Evolutionary conservation across 2,888 invertebrate species (phyloP).

Genomic region (Mycalesis mineus): DNA sequence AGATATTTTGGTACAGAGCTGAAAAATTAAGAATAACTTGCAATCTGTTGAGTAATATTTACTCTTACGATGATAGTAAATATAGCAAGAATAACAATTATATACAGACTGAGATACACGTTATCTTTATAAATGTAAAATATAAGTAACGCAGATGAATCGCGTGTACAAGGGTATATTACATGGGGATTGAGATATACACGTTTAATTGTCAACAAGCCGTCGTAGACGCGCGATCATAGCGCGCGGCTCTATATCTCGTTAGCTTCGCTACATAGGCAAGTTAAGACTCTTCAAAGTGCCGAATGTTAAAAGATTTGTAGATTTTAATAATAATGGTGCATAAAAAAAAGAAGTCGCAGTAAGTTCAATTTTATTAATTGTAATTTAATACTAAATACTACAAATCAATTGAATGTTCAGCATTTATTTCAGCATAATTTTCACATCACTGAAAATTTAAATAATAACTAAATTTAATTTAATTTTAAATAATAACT

Average conservation of each 20-base stretch:
- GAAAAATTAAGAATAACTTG: neutral
- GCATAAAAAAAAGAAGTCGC: slow-evolving; percentile 27
- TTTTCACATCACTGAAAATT: neutral
- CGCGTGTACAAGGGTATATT: slow-evolving; percentile 22
- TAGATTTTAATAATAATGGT: slow-evolving; percentile 19
- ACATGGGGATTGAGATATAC: slow-evolving; percentile 10
- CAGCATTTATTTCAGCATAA: neutral
- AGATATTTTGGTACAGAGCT: too few relatives aligned
- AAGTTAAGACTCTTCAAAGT: neutral
- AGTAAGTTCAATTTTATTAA: slow-evolving; percentile 22
- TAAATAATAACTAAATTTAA: too few relatives aligned
- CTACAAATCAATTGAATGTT: neutral
- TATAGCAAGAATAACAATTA: neutral
- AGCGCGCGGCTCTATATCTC: neutral
- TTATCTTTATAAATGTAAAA: slow-evolving; percentile 2
- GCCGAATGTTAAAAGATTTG: neutral
- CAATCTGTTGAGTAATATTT: neutral
- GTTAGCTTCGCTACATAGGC: neutral
- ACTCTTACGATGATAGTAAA: neutral
- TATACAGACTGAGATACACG: neutral
- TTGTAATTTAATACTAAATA: neutral
- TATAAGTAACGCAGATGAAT: slow-evolving; percentile 6
- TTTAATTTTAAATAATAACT: too few relatives aligned
- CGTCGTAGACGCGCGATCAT: neutral
- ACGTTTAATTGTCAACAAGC: slow-evolving; percentile 18